A percentile compares a stretch with the other conserved stretches of the same genome.
Evolutionary conservation across 2,888 invertebrate species (phyloP).

Genomic region (Erebia epiphron): DNA sequence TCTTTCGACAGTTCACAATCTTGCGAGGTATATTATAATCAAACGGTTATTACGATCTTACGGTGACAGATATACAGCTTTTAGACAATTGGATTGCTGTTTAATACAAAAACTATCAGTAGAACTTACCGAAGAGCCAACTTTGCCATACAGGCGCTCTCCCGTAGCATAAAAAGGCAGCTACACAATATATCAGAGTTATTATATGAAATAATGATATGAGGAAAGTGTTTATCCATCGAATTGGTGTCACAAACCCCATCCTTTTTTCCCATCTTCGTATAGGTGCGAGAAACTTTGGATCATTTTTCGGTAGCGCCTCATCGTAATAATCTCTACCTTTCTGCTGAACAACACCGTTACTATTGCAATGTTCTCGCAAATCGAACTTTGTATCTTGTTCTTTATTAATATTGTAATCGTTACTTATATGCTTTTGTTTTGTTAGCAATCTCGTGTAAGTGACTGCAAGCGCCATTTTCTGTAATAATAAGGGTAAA

Average conservation of each 20-base stretch:
- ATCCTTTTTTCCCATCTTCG: constrained; percentile 63
- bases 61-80: too few relatives aligned
- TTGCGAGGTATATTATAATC: too few relatives aligned
- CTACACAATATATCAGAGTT: constrained; percentile 45
- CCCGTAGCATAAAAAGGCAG: constrained; percentile 22
- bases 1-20: too few relatives aligned
- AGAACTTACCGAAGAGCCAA: constrained; percentile 84
- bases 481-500: not conserved
- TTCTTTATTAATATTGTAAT: not conserved
- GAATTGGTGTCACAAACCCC: constrained; percentile 84
- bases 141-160: constrained; percentile 65
- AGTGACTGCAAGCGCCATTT: not conserved
- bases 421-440: not conserved
- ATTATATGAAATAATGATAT: constrained; percentile 79
- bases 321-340: constrained; percentile 50
- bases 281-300: constrained; percentile 51
- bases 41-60: too few relatives aligned
- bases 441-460: constrained; percentile 14
- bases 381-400: not conserved
- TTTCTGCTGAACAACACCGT: not conserved
- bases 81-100: too few relatives aligned
- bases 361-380: not conserved
- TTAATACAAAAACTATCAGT: too few relatives aligned
- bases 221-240: constrained; percentile 84
- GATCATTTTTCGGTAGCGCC: constrained; percentile 52